These are phyloP conservation scores for Tanypteryx hageni DNA, from an alignment of 2,888 invertebrate genomes.

Conservation along the genomic window DNA sequence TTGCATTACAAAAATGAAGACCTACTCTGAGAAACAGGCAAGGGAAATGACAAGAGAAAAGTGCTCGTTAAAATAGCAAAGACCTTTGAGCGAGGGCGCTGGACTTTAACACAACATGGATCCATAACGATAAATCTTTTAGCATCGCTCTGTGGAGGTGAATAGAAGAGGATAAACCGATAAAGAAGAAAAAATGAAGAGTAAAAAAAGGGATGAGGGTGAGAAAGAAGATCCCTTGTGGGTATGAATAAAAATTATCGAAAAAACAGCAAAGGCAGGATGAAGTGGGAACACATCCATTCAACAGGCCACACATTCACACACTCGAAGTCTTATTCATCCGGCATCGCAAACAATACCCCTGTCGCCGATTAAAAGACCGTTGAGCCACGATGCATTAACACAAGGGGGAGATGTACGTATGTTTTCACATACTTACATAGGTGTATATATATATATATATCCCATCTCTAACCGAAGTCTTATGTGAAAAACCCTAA, in stretches of 20 bases:
- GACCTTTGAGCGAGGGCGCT: background rate
- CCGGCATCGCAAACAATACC: constrained; percentile 1
- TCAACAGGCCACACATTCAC: background rate
- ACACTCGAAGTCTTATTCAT: background rate
- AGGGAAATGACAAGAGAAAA: too few relatives aligned
- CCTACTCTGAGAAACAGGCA: too few relatives aligned
- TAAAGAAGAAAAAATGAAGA: background rate
- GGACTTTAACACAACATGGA: background rate
- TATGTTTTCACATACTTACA: background rate
- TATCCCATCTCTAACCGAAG: too few relatives aligned
- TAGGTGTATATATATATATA: too few relatives aligned
- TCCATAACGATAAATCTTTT: background rate
- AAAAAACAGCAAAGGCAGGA: background rate
- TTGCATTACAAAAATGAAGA: too few relatives aligned
- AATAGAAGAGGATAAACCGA: background rate
- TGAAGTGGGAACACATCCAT: background rate
- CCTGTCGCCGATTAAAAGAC: background rate
- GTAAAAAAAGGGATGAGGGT: background rate
- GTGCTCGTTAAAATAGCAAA: background rate
- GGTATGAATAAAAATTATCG: constrained; percentile 6
- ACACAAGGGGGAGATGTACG: background rate
- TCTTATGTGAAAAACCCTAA: too few relatives aligned
- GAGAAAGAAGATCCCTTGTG: background rate
- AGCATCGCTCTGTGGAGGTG: background rate
- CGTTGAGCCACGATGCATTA: background rate